phyloP scores from a whole-genome alignment of 1,140 invertebrate genomes.

The Chlorops oryzae region DNA sequence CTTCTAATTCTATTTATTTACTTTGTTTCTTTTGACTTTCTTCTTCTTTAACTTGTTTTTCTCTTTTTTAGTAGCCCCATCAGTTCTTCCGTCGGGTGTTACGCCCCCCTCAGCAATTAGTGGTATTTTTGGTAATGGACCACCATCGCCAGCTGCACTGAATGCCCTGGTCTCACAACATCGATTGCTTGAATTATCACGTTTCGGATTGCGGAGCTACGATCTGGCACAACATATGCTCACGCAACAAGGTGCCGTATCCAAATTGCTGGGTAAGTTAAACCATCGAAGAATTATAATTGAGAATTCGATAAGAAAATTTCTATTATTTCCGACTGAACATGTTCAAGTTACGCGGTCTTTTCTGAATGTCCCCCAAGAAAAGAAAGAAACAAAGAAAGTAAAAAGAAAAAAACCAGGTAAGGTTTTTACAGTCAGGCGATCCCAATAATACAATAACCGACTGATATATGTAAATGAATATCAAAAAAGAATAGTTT shows the following conservation, averaged over 20 bases:
- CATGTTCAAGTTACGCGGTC: too few relatives aligned
- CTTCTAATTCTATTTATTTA: too few relatives aligned
- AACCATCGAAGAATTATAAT: too few relatives aligned
- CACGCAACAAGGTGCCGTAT: slow-evolving; percentile 84
- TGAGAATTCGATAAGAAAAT: too few relatives aligned
- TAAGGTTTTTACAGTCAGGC: too few relatives aligned
- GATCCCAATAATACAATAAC: too few relatives aligned
- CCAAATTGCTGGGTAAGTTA: slow-evolving; percentile 78
- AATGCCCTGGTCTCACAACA: slow-evolving; percentile 64
- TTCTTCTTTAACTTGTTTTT: neutral
- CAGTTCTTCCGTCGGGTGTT: slow-evolving; percentile 46
- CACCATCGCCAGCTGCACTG: slow-evolving; percentile 46
- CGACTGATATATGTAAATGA: too few relatives aligned
- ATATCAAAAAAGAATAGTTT: too few relatives aligned
- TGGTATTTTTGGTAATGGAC: slow-evolving; percentile 22
- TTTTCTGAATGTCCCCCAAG: too few relatives aligned
- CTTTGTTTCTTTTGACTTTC: neutral
- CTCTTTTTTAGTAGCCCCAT: slow-evolving; percentile 30
- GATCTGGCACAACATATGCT: slow-evolving; percentile 83
- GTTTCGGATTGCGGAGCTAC: slow-evolving; percentile 77
- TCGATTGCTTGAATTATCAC: slow-evolving; percentile 72
- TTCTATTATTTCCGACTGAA: too few relatives aligned
- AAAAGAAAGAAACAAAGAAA: too few relatives aligned
- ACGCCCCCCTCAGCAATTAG: slow-evolving; percentile 47
- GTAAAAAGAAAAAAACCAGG: too few relatives aligned